Conservation (phyloP, 2,113 vertebrate genomes). For the Tenebrosternarchus preto region DNA sequence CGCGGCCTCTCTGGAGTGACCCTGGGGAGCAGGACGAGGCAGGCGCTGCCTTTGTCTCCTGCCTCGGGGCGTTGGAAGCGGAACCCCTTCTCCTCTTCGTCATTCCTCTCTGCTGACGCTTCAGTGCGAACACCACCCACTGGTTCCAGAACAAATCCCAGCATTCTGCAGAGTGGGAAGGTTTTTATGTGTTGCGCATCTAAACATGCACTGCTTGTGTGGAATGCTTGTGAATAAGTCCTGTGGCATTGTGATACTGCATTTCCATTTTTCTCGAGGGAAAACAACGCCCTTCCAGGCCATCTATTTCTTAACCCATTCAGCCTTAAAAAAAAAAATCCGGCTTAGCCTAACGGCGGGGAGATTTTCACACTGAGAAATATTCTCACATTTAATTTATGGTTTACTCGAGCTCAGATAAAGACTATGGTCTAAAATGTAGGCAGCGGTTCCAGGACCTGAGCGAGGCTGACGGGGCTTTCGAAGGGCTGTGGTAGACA, state of each 20-base stretch:
- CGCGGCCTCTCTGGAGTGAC: conserved; percentile 1
- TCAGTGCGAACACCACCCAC: conserved; percentile 24
- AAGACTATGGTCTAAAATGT: too few relatives aligned
- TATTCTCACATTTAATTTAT: too few relatives aligned
- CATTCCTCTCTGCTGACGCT: neutral
- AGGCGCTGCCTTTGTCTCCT: neutral
- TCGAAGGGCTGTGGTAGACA: too few relatives aligned
- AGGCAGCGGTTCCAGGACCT: too few relatives aligned
- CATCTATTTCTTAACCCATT: neutral
- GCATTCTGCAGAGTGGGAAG: neutral
- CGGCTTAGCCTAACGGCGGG: neutral
- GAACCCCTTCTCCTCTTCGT: neutral
- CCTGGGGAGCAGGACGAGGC: neutral
- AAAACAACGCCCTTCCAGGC: conserved; percentile 11
- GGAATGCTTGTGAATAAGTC: conserved; percentile 42
- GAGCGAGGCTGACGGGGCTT: too few relatives aligned
- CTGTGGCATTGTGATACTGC: conserved; percentile 33
- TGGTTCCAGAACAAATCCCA: conserved; percentile 1
- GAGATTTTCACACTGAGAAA: too few relatives aligned
- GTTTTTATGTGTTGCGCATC: conserved; percentile 27
- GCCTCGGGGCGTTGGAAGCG: neutral
- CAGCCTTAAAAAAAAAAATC: neutral
- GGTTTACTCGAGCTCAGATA: too few relatives aligned
- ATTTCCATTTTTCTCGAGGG: conserved; percentile 25
- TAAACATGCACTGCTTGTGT: conserved; percentile 25